Evolutionary conservation across 2,797 vertebrate genomes (phyloP).

Genomic region (Pipistrellus kuhlii): DNA sequence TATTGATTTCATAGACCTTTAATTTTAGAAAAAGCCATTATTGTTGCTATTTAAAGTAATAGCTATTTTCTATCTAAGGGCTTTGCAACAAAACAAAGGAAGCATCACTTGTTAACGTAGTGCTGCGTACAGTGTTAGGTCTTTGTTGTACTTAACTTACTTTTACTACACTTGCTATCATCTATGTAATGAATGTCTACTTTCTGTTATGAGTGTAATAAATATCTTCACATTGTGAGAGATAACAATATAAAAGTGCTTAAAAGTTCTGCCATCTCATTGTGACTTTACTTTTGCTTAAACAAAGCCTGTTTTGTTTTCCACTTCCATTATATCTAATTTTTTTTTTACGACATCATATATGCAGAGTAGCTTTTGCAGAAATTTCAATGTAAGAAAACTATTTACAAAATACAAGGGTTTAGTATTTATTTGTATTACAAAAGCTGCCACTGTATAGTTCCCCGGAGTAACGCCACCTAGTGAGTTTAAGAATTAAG

Average conservation of each 20-base stretch:
- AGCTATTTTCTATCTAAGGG: conserved; percentile 44
- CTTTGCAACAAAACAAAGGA: conserved; percentile 39
- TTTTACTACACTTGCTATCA: conserved; percentile 60
- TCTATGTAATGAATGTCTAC: conserved; percentile 57
- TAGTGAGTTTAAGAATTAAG: conserved; percentile 67
- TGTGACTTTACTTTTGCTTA: not conserved
- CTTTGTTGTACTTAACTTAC: not conserved
- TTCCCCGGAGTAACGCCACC: conserved; percentile 65
- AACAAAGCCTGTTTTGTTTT: conserved; percentile 38
- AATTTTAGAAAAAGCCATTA: conserved; percentile 45
- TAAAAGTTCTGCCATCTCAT: conserved; percentile 64
- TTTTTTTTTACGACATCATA: not conserved
- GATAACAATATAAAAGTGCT: conserved; percentile 29
- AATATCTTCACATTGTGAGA: conserved; percentile 28
- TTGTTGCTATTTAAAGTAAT: conserved; percentile 53
- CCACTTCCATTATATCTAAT: not conserved
- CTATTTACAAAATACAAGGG: conserved; percentile 30
- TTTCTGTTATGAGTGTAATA: conserved; percentile 70
- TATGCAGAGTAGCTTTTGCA: conserved; percentile 18
- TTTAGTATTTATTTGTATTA: conserved; percentile 18
- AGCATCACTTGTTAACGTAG: not conserved
- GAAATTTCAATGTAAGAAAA: conserved; percentile 34
- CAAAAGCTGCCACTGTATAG: conserved; percentile 29
- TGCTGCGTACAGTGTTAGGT: not conserved
- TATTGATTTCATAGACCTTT: not conserved